Base-by-base conservation (phyloP, 2,888 invertebrate genomes). In the Tyria jacobaeae region DNA sequence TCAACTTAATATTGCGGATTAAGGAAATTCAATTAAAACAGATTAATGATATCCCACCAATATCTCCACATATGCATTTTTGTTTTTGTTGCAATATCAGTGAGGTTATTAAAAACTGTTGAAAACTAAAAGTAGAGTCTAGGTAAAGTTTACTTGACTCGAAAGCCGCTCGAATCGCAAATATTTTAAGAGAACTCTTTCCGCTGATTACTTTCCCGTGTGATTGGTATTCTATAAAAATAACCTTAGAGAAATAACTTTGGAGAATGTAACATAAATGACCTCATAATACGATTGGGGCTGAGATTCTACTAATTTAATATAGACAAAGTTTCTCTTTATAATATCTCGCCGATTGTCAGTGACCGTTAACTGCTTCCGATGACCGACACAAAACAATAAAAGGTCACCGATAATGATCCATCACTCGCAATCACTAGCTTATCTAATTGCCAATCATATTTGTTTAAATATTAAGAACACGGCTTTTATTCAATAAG, bases 291-390 rank as follows among this genome's bases (percentile, higher is more conserved):
- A 31, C 15, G 3, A 12, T n/a, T 17, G 6, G 9, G 10, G 3
- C 21, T 0, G 21, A 6, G 9, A 34, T 10, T 35, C 0, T 10
- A 53, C 15, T 48, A 37, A 54, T 53, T 34, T 37, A 37, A 54
- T 53, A 48, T 37, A n/a, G 12, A 52, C 47, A 48, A 48, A 54
- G 53, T 54, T 58, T 54, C 60, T 50, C 68, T 68, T 75, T 81
- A 75, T 85, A 82, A 85, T 80, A 74, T 76, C 79, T 84, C 80
- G 78, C 81, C 78, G 81, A 85, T 84, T 82, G 81, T 76, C 72
- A 70, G 75, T 60, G 62, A 76, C 80, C 81, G 79, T 77, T 82
- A 80, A 48, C 41, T 39, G 71, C 75, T 72, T 71, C 79, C 64
- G 75, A 65, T 78, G 76, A 75, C 78, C 70, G 79, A 70, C 74